Evolutionary conservation across 2,888 invertebrate species (phyloP).

Genomic region (Agapetus fuscipes): DNA sequence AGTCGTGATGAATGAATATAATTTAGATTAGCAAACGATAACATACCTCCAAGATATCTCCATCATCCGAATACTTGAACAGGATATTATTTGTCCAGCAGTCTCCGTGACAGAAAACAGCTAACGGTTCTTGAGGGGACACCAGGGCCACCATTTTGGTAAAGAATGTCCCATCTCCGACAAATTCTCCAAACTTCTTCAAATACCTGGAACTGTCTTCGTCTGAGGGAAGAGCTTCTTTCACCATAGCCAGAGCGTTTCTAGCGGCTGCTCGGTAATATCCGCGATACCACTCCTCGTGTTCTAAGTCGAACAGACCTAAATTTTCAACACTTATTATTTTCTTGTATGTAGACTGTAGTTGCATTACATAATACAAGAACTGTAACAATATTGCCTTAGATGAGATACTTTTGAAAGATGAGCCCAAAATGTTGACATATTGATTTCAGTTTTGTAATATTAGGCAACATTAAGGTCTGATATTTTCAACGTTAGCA

Average conservation of each 20-base stretch:
- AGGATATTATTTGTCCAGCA: slow-evolving; percentile 69
- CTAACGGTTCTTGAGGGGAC: slow-evolving; percentile 50
- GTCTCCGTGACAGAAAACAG: slow-evolving; percentile 64
- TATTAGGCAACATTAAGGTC: too few relatives aligned
- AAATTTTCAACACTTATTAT: too few relatives aligned
- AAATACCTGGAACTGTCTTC: slow-evolving; percentile 45
- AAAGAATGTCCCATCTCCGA: slow-evolving; percentile 55
- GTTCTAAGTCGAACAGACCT: slow-evolving; percentile 54
- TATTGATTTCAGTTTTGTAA: too few relatives aligned
- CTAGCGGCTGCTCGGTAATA: slow-evolving; percentile 55
- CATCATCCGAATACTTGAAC: slow-evolving; percentile 47
- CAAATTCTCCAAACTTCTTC: slow-evolving; percentile 49
- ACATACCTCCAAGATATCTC: too few relatives aligned
- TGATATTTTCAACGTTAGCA: too few relatives aligned
- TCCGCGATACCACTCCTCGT: slow-evolving; percentile 57
- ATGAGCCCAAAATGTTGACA: too few relatives aligned
- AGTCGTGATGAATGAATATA: too few relatives aligned
- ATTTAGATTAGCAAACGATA: too few relatives aligned
- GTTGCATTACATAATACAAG: too few relatives aligned
- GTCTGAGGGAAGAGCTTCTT: slow-evolving; percentile 31
- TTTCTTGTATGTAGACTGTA: too few relatives aligned
- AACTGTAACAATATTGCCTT: too few relatives aligned
- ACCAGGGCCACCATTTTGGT: slow-evolving; percentile 56
- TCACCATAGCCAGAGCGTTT: slow-evolving; percentile 58
- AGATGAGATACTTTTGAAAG: too few relatives aligned